Percentiles rank a stretch among this genome's conserved stretches.
phyloP scores from a whole-genome alignment of 2,797 vertebrate species.

The Babyrousa celebensis region DNA sequence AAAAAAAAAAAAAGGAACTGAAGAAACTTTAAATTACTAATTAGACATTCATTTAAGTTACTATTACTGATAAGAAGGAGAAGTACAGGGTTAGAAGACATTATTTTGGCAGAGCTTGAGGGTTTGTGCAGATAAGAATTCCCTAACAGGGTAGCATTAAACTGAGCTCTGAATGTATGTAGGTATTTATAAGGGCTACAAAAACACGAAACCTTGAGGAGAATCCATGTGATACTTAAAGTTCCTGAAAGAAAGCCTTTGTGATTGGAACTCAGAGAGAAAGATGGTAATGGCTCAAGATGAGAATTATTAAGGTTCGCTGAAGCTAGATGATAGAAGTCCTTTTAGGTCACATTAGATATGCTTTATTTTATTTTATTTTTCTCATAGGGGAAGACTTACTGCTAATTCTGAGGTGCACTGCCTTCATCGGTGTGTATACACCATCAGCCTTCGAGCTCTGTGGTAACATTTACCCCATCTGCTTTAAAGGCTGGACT shows the following conservation, averaged over 20 bases:
- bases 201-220: neutral
- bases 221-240: neutral
- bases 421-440: neutral
- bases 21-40: slow-evolving; percentile 12
- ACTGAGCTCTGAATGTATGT: neutral
- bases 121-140: neutral
- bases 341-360: neutral
- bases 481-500: neutral
- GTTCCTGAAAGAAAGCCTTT: neutral
- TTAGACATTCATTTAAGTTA: slow-evolving; percentile 43
- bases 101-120: neutral
- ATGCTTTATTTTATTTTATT: slow-evolving; percentile 23
- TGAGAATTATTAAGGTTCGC: neutral
- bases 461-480: neutral
- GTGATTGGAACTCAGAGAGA: neutral
- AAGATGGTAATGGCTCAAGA: neutral
- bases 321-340: neutral
- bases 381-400: neutral
- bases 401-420: neutral
- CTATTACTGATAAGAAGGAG: neutral
- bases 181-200: neutral
- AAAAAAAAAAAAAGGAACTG: neutral
- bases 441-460: slow-evolving; percentile 4
- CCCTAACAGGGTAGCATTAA: neutral
- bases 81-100: neutral